Evolutionary conservation across 92 coral and sea anemone genomes (phyloP), one percentile per base, ranked within the genome.

Genomic region (Actinernus sp.): DNA sequence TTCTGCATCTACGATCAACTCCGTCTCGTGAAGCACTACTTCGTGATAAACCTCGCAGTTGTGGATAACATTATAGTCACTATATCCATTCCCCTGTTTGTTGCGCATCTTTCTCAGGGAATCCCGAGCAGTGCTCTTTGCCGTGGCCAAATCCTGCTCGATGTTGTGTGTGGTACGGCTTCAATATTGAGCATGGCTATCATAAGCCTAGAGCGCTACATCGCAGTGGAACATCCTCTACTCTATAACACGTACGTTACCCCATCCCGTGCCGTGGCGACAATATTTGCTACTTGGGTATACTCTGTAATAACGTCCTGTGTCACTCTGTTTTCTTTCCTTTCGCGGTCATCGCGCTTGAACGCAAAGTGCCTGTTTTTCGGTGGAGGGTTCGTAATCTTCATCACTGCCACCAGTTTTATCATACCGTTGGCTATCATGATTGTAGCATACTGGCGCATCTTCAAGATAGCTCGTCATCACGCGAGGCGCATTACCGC

Each of bases 171-270:
- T 24, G 96, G 98, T 9, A 94, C 98, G 2, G 88, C 87, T 5
- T 76, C 97, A 26, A 87, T 94, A 31, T 67, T 94, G 13, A 83
- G 89, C 24, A 79, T 94, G 9, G 89, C 92, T 3, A 73, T 76
- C 20, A 94, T 94, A 27, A 87, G 97, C 48, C 65, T 88, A 7
- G 98, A 94, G 57, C 86, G 98, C 1, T 94, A 86, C 79, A 76
- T 91, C 14, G 97, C 98, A 2, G 90, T 94, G 1, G 88, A 74
- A 19, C 75, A 87, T 31, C 96, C 97, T 1, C 65, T 94, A 6
- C 92, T 72, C 37, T 94, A 94, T 56, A 82, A 75, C 31, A 43
- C 89, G 4, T 63, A 79, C 18, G 92, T 91, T 2, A 83, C 98
- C 16, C 74, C 91, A 9, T 48, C 40, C 10, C 88, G 96, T 13